A percentile compares a stretch with the other conserved stretches of the same genome.
Conservation (phyloP, 2,113 vertebrate species). For the Okapia johnstoni region DNA sequence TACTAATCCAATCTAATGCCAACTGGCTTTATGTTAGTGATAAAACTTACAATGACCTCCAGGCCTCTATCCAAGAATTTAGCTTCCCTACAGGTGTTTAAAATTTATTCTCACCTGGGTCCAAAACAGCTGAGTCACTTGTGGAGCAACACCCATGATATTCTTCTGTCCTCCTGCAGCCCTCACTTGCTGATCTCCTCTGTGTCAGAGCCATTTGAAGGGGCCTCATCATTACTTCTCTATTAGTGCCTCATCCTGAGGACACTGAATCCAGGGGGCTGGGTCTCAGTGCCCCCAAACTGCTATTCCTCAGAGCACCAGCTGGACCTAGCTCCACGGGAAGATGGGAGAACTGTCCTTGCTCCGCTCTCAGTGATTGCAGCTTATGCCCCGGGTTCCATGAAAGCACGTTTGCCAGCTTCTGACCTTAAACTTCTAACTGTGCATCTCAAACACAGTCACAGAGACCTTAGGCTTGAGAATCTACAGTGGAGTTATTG, state of each 20-base stretch:
- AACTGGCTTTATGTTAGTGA: not conserved
- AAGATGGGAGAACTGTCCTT: not conserved
- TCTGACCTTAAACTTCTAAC: not conserved
- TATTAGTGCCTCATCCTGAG: not conserved
- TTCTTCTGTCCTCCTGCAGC: not conserved
- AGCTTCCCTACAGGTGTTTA: not conserved
- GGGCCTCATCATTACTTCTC: not conserved
- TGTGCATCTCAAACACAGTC: not conserved
- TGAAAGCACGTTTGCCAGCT: not conserved
- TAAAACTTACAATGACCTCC: not conserved
- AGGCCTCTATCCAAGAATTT: not conserved
- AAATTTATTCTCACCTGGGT: not conserved
- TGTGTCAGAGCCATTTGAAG: not conserved
- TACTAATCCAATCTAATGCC: not conserved
- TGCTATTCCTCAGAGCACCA: rapidly evolving
- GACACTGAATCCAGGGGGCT: not conserved
- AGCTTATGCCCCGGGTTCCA: not conserved
- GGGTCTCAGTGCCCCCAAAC: not conserved
- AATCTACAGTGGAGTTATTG: not conserved
- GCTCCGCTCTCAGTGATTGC: rapidly evolving
- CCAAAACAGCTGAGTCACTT: not conserved
- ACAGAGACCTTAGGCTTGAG: not conserved
- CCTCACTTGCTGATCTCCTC: not conserved
- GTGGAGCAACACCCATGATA: not conserved
- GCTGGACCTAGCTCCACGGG: no score